phyloP scores from a whole-genome alignment of 1,140 invertebrate genomes.

The Drosophila gunungcola region DNA sequence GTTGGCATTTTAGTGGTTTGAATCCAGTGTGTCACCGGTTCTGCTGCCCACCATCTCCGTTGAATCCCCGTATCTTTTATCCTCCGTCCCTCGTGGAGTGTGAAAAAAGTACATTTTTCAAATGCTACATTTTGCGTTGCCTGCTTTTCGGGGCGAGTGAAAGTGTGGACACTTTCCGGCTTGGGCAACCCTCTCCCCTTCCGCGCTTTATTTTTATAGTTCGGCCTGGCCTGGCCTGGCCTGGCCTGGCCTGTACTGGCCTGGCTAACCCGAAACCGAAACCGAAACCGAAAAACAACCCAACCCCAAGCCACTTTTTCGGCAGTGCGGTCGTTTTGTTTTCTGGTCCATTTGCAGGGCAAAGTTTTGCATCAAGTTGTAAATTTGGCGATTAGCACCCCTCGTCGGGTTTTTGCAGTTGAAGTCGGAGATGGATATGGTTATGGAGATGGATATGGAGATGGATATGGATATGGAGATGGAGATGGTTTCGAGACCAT shows the following conservation, averaged over 20 bases:
- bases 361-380: conserved; percentile 77
- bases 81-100: conserved; percentile 29
- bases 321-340: conserved; percentile 78
- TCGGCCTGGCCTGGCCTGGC: conserved; percentile 18
- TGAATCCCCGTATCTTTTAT: not conserved
- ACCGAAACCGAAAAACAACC: conserved; percentile 16
- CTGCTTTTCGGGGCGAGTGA: conserved; percentile 64
- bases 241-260: too few species aligned
- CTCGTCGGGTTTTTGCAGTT: conserved; percentile 65
- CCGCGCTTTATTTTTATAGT: conserved; percentile 69
- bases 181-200: conserved; percentile 34
- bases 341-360: conserved; percentile 80
- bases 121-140: conserved; percentile 73
- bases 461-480: not conserved
- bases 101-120: conserved; percentile 83
- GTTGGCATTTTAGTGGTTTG: too few species aligned
- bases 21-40: not conserved
- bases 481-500: conserved; percentile 31
- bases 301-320: conserved; percentile 19
- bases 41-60: not conserved
- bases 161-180: conserved; percentile 49
- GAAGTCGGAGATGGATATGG: conserved; percentile 29
- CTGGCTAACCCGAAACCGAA: conserved; percentile 21
- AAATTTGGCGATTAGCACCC: conserved; percentile 84
- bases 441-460: conserved; percentile 4